phyloP scores from a whole-genome alignment of 2,888 invertebrate species.

The Lithophane semibrunnea region DNA sequence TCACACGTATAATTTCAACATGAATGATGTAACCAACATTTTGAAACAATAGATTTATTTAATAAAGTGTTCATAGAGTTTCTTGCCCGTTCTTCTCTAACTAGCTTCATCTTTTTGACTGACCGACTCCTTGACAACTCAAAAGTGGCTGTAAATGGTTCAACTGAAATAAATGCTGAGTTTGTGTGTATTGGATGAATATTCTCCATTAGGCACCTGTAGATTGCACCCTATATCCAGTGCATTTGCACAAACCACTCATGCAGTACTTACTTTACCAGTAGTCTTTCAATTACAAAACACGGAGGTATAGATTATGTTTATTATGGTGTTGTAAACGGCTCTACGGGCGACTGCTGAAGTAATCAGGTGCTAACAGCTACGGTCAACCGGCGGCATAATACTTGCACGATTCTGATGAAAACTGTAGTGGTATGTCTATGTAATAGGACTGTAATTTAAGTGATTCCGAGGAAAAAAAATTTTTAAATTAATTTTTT shows the following conservation, averaged over 20 bases:
- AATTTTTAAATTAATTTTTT: background rate
- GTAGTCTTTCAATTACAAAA: slow-evolving; percentile 31
- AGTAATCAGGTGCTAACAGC: slow-evolving; percentile 44
- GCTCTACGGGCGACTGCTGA: slow-evolving; percentile 13
- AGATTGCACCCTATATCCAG: background rate
- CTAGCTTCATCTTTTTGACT: no score
- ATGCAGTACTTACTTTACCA: background rate
- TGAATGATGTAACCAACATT: no score
- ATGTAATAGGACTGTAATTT: background rate
- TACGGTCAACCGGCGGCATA: background rate
- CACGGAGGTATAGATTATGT: slow-evolving; percentile 14
- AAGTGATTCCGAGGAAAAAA: background rate
- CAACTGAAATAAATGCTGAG: no score
- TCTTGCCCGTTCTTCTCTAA: no score
- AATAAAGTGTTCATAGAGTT: no score
- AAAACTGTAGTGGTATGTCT: background rate
- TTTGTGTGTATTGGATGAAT: no score
- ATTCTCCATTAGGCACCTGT: background rate
- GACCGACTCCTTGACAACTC: no score
- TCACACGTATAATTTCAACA: no score
- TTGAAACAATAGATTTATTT: no score
- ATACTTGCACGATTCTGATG: background rate
- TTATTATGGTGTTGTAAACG: slow-evolving; percentile 35
- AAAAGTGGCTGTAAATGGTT: no score
- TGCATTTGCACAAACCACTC: background rate